Evolutionary conservation across 2,113 vertebrate species (phyloP), one percentile per base, ranked within the genome.

Genomic region (Bucco capensis): DNA sequence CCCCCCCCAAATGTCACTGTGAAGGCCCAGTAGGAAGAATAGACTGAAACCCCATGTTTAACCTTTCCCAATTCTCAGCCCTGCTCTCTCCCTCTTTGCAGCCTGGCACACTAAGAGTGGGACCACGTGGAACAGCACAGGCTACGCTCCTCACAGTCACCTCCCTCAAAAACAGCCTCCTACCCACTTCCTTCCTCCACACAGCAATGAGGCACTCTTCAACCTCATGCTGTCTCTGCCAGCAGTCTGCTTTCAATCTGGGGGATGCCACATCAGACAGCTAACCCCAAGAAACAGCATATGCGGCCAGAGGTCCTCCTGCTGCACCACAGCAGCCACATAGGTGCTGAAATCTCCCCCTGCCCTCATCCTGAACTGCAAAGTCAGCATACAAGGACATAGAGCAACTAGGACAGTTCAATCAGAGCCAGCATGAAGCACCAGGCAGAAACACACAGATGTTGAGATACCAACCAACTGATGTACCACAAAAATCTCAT

Each of bases 191-290:
- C 93, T 94, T 92, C 88, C 83, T 66, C 75, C 25, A 61, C 69
- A 89, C 70, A 72, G 80, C 38, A 89, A 40, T 2, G 8, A 92
- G 47, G 53, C 6, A 0, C 73, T 54, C 66, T 70, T 86, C 18
- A 1, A 37, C 72, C 71, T 87, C 3, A 0, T 35, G 56, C 47
- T 53, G 50, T 25, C 54, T 66, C 89, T 89, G 47, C 73, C 58
- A 57, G 56, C 51, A 75, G 64, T n/a, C 81, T 88, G 51, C 21
- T 75, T 80, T 44, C 67, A 89, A 88, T 94, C 78, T 83, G 25
- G 1, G 74, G 72, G 95, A 94, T 89, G 88, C 75, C 95, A 92
- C 80, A 95, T 92, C 93, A 95, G 95, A 94, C 86, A 83, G 88
- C 94, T 81, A 74, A 42, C 83, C 67, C 73, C 21, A 9, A 95